These are phyloP conservation scores for Megalonaias nervosa DNA, from an alignment of 1,140 invertebrate genomes.

Conservation along the genomic window DNA sequence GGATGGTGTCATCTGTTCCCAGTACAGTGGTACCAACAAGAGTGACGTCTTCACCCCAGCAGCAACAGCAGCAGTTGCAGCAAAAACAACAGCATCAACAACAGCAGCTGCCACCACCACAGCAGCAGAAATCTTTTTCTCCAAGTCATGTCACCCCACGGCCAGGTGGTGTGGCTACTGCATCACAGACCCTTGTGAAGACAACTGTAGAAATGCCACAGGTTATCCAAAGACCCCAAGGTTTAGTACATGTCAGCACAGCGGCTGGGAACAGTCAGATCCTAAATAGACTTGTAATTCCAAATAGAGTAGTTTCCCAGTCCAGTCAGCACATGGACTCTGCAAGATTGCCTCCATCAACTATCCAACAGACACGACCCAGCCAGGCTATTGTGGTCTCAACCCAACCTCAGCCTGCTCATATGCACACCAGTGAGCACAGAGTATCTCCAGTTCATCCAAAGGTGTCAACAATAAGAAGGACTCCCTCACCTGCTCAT, in stretches of 20 bases:
- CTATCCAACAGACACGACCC: neutral
- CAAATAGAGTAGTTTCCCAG: neutral
- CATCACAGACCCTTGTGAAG: neutral
- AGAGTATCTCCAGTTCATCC: conserved; percentile 5
- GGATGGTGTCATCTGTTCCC: no score
- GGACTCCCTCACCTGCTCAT: conserved; percentile 35
- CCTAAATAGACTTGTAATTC: neutral
- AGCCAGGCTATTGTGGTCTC: conserved; percentile 1
- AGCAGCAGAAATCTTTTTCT: neutral
- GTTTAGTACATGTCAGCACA: neutral
- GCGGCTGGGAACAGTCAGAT: neutral
- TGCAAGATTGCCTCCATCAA: neutral
- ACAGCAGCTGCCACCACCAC: neutral
- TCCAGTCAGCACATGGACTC: neutral
- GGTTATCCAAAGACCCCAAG: conserved; percentile 7
- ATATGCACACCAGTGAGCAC: neutral
- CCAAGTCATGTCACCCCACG: neutral
- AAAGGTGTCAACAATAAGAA: conserved; percentile 8
- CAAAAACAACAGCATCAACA: conserved; percentile 3
- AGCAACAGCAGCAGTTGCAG: neutral
- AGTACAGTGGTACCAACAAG: no score
- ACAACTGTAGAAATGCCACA: conserved; percentile 11
- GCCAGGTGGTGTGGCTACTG: neutral
- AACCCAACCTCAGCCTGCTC: conserved; percentile 22
- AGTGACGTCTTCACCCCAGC: no score